Evolutionary conservation across 2,113 vertebrate genomes (phyloP), one percentile per base, ranked within the genome.

Genomic region (Phoenicopterus ruber): DNA sequence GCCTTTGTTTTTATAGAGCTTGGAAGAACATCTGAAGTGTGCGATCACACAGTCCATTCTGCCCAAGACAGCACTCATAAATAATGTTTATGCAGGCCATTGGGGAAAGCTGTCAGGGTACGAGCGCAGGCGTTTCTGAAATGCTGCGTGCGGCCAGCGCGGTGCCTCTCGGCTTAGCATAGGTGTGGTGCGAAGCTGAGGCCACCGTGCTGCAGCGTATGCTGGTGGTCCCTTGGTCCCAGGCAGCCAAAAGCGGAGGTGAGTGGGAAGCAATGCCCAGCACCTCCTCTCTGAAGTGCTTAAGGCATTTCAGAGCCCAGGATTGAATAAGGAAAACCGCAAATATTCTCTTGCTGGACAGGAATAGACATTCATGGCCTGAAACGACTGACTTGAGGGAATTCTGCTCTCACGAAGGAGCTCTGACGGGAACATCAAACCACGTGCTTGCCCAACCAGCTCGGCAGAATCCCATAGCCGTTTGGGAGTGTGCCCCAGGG

Each of bases 111-210:
- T 79, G 28, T 50, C 52, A 40, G 46, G 24, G 57, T 47, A 18
- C 1, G 2, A 84, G 28, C 0, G 3, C 10, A 49, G 46, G 42
- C 46, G 31, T 38, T 73, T 80, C 63, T 58, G 44, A 47, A 55
- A 42, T 10, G 24, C 59, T 70, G 42, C 0, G 0, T 13, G 24
- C 0, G 1, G 40, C 46, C 4, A 4, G 50, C 5, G 3, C 0
- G 1, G 29, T 42, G 52, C 22, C 57, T 49, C 65, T 34, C 5
- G 12, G 49, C 38, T 69, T 25, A 24, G 20, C 34, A 6, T 10
- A 28, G 52, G 57, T 12, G 9, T 0, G 0, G 17, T 47, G 31
- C 16, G 4, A 63, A 88, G 50, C 80, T 25, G 32, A 74, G 47
- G 25, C 29, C 38, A 18, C 21, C 0, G 0, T 31, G 40, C 49